These are phyloP conservation scores for Penaeus indicus DNA, from an alignment of 1,140 invertebrate species.

Conservation along the genomic window DNA sequence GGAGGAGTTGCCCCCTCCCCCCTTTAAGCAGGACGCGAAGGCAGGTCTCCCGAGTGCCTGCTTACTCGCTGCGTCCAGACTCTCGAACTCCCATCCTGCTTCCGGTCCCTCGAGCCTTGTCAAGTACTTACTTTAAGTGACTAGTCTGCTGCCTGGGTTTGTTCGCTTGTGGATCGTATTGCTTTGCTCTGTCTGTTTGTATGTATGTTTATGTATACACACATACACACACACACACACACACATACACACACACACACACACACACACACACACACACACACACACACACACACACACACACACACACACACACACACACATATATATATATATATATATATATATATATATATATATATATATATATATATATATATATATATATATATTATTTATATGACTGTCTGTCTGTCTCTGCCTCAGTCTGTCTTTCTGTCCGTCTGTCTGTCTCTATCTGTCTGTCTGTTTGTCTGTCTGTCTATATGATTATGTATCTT, in stretches of 20 bases:
- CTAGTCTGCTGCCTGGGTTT: too few relatives aligned
- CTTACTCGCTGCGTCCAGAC: too few relatives aligned
- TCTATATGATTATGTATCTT: too few relatives aligned
- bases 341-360: conserved; percentile 15
- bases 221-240: background rate
- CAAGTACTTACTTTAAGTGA: too few relatives aligned
- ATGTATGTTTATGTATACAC: conserved; percentile 9
- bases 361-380: conserved; percentile 27
- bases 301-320: background rate
- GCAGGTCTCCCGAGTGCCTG: too few relatives aligned
- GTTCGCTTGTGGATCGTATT: too few relatives aligned
- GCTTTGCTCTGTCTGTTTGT: background rate
- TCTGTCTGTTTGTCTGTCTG: too few relatives aligned
- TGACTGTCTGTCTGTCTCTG: background rate
- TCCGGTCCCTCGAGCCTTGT: too few relatives aligned
- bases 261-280: conserved; percentile 1
- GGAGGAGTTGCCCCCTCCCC: background rate
- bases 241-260: background rate
- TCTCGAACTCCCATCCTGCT: too few relatives aligned
- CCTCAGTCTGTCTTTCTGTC: too few relatives aligned
- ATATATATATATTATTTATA: conserved; percentile 10
- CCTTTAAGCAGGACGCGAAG: too few relatives aligned
- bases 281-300: background rate
- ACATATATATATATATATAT: conserved; percentile 8
- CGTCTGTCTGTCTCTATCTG: too few relatives aligned